These are phyloP conservation scores for Pristionchus fissidentatus DNA, from an alignment of 2,888 invertebrate species.

Conservation along the genomic window DNA sequence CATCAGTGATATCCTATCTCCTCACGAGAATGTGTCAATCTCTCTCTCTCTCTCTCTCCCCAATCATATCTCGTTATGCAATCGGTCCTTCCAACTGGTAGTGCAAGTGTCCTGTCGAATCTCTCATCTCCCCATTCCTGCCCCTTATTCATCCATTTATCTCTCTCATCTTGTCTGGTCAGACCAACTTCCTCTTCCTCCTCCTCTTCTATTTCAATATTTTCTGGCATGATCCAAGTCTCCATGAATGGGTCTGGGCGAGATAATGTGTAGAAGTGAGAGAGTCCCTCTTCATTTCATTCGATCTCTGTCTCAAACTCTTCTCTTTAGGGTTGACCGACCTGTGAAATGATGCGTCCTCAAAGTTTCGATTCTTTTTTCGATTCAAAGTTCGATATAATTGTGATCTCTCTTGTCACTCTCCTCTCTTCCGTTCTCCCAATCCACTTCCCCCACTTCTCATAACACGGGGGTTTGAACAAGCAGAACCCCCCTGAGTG, in stretches of 20 bases:
- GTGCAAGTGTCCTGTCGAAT: too few relatives aligned
- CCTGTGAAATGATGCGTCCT: background rate
- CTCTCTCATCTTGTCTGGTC: background rate
- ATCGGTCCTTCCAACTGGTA: too few relatives aligned
- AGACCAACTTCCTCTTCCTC: background rate
- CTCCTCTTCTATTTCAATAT: background rate
- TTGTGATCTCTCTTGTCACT: background rate
- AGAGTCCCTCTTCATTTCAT: too few relatives aligned
- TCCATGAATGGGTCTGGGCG: too few relatives aligned
- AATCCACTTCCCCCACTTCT: background rate
- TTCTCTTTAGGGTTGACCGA: too few relatives aligned
- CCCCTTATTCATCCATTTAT: background rate
- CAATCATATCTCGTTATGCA: too few relatives aligned
- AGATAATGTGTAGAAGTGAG: background rate
- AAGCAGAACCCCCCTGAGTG: too few relatives aligned
- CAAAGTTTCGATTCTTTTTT: background rate
- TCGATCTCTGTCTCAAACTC: background rate
- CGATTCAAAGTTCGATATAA: background rate
- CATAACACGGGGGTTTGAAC: too few relatives aligned
- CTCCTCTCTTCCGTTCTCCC: background rate
- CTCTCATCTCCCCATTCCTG: background rate
- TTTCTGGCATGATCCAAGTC: background rate
- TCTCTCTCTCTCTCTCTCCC: too few relatives aligned
- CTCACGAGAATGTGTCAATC: too few relatives aligned
- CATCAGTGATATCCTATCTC: too few relatives aligned